phyloP scores from a whole-genome alignment of 2,888 invertebrate genomes.

The Meganola albula region DNA sequence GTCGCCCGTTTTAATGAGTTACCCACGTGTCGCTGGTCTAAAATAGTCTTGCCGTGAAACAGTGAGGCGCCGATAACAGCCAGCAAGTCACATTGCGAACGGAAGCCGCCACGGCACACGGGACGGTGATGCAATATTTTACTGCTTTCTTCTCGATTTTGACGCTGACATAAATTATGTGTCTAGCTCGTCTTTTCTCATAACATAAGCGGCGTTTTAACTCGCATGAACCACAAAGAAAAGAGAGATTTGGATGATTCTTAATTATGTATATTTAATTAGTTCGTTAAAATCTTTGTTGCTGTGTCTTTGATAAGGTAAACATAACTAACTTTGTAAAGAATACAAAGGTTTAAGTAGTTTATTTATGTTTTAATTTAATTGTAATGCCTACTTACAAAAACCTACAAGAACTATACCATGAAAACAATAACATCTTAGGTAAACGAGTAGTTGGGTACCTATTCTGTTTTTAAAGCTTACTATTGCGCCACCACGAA shows the following conservation, averaged over 20 bases:
- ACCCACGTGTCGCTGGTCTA: slow-evolving; percentile 27
- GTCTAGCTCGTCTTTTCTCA: slow-evolving; percentile 13
- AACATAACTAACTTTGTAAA: too few species aligned
- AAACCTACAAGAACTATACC: too few species aligned
- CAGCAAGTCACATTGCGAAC: slow-evolving; percentile 25
- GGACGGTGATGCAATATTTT: slow-evolving; percentile 26
- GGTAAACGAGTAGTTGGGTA: too few species aligned
- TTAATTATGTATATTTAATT: too few species aligned
- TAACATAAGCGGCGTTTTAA: slow-evolving; percentile 13
- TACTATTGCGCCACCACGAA: slow-evolving; percentile 14
- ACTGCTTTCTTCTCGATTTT: slow-evolving; percentile 23
- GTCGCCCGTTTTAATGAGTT: slow-evolving; percentile 23
- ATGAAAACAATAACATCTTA: too few species aligned
- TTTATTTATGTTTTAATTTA: too few species aligned
- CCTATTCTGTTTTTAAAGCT: too few species aligned
- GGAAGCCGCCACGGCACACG: slow-evolving; percentile 23
- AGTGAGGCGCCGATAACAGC: slow-evolving; percentile 23
- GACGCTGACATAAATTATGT: slow-evolving; percentile 16
- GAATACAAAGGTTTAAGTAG: too few species aligned
- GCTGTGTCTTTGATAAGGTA: too few species aligned
- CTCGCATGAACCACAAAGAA: not conserved
- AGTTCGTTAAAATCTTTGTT: too few species aligned
- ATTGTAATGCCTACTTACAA: too few species aligned
- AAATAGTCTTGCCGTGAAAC: slow-evolving; percentile 24
- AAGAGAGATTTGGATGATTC: too few species aligned